Conservation (phyloP, 2,797 vertebrate genomes). For the Pitangus sulphuratus region DNA sequence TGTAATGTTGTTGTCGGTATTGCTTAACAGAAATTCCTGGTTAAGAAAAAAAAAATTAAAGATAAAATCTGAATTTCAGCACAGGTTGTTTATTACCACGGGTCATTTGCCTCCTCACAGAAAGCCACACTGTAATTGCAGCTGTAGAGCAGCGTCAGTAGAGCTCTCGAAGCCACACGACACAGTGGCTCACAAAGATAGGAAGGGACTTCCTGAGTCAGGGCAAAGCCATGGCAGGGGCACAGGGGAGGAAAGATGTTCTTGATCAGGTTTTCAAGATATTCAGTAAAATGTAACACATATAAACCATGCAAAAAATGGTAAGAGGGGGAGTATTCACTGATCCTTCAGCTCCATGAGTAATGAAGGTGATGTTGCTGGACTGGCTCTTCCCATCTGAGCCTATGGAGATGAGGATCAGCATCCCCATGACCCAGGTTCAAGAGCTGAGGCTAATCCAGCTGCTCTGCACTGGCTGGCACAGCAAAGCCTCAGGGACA, state of each 20-base stretch:
- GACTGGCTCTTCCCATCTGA: background rate
- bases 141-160: background rate
- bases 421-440: background rate
- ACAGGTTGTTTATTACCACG: background rate
- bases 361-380: background rate
- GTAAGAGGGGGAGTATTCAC: background rate
- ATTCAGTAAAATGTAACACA: background rate
- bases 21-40: background rate
- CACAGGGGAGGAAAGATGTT: background rate
- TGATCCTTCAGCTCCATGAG: background rate
- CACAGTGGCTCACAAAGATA: background rate
- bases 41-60: background rate
- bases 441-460: background rate
- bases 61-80: background rate
- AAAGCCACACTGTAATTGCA: background rate
- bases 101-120: background rate
- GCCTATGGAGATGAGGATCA: rapidly evolving
- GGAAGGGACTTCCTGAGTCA: background rate
- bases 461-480: background rate
- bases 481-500: rapidly evolving
- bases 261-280: background rate
- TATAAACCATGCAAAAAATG: background rate
- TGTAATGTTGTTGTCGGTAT: background rate
- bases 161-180: background rate
- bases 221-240: background rate